phyloP scores from a whole-genome alignment of 2,888 invertebrate genomes.

The Stegophylla sp. region DNA sequence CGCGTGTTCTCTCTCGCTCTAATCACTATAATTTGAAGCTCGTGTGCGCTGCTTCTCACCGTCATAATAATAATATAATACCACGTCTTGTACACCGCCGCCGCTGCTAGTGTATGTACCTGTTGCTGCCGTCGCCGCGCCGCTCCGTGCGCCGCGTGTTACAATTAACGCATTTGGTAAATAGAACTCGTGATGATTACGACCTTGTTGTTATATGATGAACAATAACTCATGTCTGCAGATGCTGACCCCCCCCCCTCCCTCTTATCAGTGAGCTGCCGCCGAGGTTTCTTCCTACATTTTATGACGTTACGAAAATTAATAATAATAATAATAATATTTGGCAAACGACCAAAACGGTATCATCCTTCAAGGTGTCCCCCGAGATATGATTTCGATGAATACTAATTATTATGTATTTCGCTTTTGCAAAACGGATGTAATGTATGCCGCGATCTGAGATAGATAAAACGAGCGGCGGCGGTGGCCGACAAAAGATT shows the following conservation, averaged over 20 bases:
- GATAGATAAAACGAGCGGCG: conserved; percentile 42
- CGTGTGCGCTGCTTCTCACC: conserved; percentile 22
- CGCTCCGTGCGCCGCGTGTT: conserved; percentile 35
- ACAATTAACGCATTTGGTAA: conserved; percentile 57
- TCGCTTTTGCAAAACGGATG: background rate
- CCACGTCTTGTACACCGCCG: background rate
- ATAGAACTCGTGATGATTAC: conserved; percentile 53
- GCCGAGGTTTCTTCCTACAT: conserved; percentile 49
- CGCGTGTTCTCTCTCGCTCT: background rate
- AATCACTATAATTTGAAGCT: conserved; percentile 52
- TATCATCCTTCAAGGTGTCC: conserved; percentile 33
- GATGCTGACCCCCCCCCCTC: background rate
- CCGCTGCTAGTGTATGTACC: background rate
- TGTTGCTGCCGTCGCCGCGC: conserved; percentile 7
- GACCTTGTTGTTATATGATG: conserved; percentile 50
- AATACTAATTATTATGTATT: conserved; percentile 35
- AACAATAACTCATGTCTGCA: conserved; percentile 35
- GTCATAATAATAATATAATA: no score
- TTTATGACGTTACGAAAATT: conserved; percentile 32
- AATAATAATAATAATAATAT: conserved; percentile 16
- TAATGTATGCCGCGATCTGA: background rate
- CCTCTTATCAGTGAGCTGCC: background rate
- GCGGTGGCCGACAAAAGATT: conserved; percentile 37
- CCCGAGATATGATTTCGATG: conserved; percentile 33
- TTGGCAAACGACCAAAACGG: conserved; percentile 49